phyloP scores from a whole-genome alignment of 2,797 vertebrate genomes.

The Acropternis orthonyx region DNA sequence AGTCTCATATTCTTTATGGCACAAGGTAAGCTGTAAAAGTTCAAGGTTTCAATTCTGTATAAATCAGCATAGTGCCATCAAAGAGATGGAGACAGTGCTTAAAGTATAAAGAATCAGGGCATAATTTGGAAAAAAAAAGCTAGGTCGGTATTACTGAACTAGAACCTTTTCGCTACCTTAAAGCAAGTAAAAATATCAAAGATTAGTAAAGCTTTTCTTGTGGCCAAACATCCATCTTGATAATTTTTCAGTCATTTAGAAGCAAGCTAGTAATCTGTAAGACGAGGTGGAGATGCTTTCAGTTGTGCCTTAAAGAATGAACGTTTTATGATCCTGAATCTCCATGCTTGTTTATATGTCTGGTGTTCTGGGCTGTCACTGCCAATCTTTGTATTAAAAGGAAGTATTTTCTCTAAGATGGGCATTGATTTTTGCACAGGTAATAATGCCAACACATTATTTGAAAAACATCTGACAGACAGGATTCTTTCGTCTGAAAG shows the following conservation, averaged over 20 bases:
- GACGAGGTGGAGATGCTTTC: background rate
- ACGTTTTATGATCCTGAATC: background rate
- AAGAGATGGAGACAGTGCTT: background rate
- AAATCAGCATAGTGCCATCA: background rate
- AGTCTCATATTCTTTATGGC: constrained; percentile 17
- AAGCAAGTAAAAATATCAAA: background rate
- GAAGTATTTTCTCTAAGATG: background rate
- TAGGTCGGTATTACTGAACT: background rate
- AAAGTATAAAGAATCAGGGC: background rate
- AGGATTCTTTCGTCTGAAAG: background rate
- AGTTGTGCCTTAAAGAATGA: background rate
- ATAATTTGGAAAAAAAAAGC: background rate
- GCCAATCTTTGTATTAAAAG: background rate
- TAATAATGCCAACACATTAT: background rate
- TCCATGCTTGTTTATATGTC: background rate
- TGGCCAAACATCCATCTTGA: background rate
- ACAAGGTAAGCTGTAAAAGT: background rate
- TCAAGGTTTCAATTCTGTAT: background rate
- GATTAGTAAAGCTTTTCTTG: background rate
- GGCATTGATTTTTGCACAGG: background rate
- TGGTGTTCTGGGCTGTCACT: background rate
- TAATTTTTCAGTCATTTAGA: background rate
- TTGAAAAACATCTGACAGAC: background rate
- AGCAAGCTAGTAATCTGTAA: background rate
- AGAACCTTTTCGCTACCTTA: background rate